phyloP scores from a whole-genome alignment of 2,797 vertebrate genomes.

The Eospalax fontanierii region DNA sequence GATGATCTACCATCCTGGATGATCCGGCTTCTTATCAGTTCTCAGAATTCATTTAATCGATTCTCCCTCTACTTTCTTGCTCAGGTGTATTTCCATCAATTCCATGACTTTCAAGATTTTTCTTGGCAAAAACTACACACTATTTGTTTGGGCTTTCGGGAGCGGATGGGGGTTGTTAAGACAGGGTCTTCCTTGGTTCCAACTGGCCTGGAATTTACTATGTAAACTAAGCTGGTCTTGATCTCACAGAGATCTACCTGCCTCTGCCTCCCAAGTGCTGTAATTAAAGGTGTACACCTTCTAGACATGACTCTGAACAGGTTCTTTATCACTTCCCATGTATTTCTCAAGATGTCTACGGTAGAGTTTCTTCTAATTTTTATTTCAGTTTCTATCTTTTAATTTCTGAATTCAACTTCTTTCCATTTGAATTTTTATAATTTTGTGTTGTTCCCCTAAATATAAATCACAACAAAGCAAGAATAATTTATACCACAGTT shows the following conservation, averaged over 20 bases:
- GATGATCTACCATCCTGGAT: neutral
- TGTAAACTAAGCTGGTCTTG: too few relatives aligned
- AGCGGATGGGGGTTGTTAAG: too few relatives aligned
- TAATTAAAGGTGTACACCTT: too few relatives aligned
- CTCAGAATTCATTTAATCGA: neutral
- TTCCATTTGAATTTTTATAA: neutral
- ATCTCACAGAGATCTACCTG: too few relatives aligned
- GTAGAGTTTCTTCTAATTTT: neutral
- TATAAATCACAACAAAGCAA: neutral
- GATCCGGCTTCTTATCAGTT: neutral
- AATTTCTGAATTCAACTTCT: neutral
- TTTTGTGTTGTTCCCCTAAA: neutral
- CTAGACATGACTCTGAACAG: neutral
- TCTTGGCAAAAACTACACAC: neutral
- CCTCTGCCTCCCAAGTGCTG: too few relatives aligned
- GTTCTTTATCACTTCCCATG: neutral
- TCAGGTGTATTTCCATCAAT: neutral
- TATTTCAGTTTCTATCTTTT: neutral
- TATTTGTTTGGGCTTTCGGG: too few relatives aligned
- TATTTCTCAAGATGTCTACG: neutral
- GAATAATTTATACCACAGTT: neutral
- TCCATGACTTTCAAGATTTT: constrained; percentile 19
- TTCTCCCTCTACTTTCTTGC: neutral
- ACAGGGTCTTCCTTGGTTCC: too few relatives aligned
- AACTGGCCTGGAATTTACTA: too few relatives aligned